Evolutionary conservation across 2,888 invertebrate genomes (phyloP).

Genomic region (Zygothrica quintamaculata): DNA sequence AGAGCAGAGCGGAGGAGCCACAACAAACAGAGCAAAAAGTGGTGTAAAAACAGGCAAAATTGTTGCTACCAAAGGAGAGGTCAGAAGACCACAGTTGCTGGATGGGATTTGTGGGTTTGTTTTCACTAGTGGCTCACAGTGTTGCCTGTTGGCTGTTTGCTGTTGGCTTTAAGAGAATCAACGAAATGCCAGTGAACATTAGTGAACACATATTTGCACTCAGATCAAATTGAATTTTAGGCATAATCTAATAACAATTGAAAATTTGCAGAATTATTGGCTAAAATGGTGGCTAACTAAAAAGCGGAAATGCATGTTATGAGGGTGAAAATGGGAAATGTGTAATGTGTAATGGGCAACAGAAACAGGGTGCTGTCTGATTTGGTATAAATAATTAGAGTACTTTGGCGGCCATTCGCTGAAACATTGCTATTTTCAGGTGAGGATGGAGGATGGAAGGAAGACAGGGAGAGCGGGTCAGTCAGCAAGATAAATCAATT

Average conservation of each 20-base stretch:
- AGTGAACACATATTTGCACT: slow-evolving; percentile 76
- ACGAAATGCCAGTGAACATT: slow-evolving; percentile 34
- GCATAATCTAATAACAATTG: slow-evolving; percentile 69
- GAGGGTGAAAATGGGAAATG: not conserved
- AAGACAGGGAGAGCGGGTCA: slow-evolving; percentile 5
- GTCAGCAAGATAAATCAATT: slow-evolving; percentile 72
- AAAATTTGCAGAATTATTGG: slow-evolving; percentile 29
- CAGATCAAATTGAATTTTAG: slow-evolving; percentile 72
- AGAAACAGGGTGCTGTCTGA: not conserved
- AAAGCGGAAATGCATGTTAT: slow-evolving; percentile 45
- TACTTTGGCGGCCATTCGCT: slow-evolving; percentile 23
- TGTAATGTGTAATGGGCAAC: too few species aligned
- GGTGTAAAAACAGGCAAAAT: slow-evolving; percentile 38
- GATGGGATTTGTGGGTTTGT: not conserved
- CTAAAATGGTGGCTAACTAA: slow-evolving; percentile 24
- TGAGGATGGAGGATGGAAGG: too few species aligned
- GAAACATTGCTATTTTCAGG: slow-evolving; percentile 55
- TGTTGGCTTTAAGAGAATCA: slow-evolving; percentile 43
- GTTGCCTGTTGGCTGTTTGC: not conserved
- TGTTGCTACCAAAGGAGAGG: slow-evolving; percentile 51
- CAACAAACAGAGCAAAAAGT: slow-evolving; percentile 25
- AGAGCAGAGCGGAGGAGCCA: slow-evolving; percentile 7
- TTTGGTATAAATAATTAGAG: slow-evolving; percentile 59
- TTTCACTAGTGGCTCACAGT: not conserved
- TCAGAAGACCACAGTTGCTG: slow-evolving; percentile 18